Conservation (phyloP, 2,113 vertebrate genomes). For the Acanthochromis polyacanthus region DNA sequence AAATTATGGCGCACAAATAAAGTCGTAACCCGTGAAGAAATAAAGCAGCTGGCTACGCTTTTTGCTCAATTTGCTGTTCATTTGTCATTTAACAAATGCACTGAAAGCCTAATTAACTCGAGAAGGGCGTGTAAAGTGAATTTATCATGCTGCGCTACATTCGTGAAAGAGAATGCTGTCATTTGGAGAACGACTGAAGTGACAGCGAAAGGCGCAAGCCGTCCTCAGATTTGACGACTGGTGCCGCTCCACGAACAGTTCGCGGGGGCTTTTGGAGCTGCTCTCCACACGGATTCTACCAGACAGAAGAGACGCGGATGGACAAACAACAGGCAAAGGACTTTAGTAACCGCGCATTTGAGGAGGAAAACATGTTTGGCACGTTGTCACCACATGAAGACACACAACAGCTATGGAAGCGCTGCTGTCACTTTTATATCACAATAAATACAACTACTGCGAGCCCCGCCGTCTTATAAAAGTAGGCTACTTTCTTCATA, state of each 20-base stretch:
- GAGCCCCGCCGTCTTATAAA: neutral
- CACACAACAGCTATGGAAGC: neutral
- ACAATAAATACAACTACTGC: neutral
- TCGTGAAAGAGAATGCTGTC: neutral
- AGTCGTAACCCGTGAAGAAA: neutral
- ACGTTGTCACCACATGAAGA: neutral
- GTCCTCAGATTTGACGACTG: neutral
- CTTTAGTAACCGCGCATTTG: neutral
- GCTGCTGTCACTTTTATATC: neutral
- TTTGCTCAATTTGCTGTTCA: neutral
- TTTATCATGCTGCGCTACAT: no score
- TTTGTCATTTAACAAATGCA: neutral
- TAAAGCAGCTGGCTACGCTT: neutral
- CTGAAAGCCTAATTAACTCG: neutral
- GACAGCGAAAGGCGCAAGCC: neutral
- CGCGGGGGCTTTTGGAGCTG: neutral
- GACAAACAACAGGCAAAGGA: slow-evolving; percentile 3
- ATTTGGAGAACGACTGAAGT: neutral
- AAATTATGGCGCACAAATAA: neutral
- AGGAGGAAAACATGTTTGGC: slow-evolving; percentile 2
- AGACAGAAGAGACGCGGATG: neutral
- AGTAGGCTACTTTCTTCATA: neutral
- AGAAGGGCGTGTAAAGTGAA: neutral
- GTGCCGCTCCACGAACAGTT: neutral
- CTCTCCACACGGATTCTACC: neutral